phyloP scores from a whole-genome alignment of 2,113 vertebrate genomes.

The Plestiodon gilberti region DNA sequence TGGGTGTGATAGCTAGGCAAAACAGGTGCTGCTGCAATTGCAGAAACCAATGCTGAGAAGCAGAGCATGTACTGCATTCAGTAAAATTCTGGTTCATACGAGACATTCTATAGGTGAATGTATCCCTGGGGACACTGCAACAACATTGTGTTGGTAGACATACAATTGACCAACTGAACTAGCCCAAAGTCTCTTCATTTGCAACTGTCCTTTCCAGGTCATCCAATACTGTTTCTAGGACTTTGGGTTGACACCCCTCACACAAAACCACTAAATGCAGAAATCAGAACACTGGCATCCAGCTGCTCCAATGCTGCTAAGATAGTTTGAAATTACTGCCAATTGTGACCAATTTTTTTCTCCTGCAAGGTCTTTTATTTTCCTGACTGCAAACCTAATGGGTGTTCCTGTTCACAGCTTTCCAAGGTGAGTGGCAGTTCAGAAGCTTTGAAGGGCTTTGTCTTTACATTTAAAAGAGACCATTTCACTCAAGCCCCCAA shows the following conservation, averaged over 20 bases:
- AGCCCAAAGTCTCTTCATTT: not conserved
- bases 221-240: conserved; percentile 2
- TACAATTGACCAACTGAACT: not conserved
- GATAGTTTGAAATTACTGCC: conserved; percentile 35
- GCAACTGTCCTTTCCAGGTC: not conserved
- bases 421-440: conserved; percentile 27
- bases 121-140: not conserved
- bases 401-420: not conserved
- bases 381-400: conserved; percentile 4
- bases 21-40: not conserved
- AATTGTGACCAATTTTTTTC: conserved; percentile 24
- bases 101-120: not conserved
- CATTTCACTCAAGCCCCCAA: conserved; percentile 14
- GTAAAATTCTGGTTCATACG: not conserved
- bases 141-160: not conserved
- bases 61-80: too few relatives aligned
- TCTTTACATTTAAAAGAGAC: conserved; percentile 16
- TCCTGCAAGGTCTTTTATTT: conserved; percentile 6
- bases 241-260: not conserved
- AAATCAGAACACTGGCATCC: not conserved
- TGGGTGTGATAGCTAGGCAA: not conserved
- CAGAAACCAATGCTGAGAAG: not conserved
- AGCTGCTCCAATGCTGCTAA: conserved; percentile 20
- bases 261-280: not conserved
- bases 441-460: conserved; percentile 7